Percentiles rank a stretch among this genome's conserved stretches.
Evolutionary conservation across 1,140 invertebrate species (phyloP).

Genomic region (Drosophila sechellia): DNA sequence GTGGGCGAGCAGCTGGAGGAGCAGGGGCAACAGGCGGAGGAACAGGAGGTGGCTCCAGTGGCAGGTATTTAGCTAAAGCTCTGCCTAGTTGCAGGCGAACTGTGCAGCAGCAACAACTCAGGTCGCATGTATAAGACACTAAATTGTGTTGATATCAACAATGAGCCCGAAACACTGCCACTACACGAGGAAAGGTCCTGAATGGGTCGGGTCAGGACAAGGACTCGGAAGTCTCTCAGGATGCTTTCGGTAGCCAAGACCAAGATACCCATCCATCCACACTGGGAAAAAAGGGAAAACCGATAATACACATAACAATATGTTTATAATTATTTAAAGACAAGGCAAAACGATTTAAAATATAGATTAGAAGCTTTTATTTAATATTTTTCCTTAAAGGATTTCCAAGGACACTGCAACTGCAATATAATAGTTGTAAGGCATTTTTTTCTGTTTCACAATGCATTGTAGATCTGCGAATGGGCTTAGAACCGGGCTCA

Average conservation of each 20-base stretch:
- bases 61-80: conserved; percentile 74
- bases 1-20: conserved; percentile 4
- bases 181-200: conserved; percentile 49
- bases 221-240: conserved; percentile 34
- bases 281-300: conserved; percentile 1
- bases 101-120: conserved; percentile 42
- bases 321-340: too few relatives aligned
- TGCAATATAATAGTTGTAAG: not conserved
- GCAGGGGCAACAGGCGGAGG: conserved; percentile 9
- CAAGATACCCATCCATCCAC: conserved; percentile 36
- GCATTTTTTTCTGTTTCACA: not conserved
- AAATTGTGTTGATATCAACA: conserved; percentile 83
- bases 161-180: conserved; percentile 75
- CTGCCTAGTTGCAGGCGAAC: conserved; percentile 56
- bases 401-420: not conserved
- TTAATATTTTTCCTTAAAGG: not conserved
- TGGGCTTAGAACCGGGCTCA: conserved; percentile 59
- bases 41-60: conserved; percentile 17
- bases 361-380: too few relatives aligned
- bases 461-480: conserved; percentile 19
- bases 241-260: conserved; percentile 50
- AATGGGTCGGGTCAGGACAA: conserved; percentile 42
- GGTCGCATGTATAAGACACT: conserved; percentile 72
- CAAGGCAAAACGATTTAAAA: too few relatives aligned
- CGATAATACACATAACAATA: too few relatives aligned